phyloP scores from a whole-genome alignment of 2,888 invertebrate species.

The Dryadula phaetusa region DNA sequence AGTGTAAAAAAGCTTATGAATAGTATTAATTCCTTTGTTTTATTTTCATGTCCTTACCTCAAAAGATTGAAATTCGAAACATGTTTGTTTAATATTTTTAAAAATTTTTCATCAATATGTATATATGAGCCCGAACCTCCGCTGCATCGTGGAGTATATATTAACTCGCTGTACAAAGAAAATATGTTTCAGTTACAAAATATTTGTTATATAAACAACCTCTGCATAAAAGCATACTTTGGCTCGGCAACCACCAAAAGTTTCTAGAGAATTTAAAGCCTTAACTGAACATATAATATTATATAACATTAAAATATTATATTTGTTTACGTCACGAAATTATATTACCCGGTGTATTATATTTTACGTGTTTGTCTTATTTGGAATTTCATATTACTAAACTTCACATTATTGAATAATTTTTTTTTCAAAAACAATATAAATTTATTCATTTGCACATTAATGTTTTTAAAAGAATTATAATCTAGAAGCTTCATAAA shows the following conservation, averaged over 20 bases:
- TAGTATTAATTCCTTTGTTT: background rate
- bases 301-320: background rate
- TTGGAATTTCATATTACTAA: background rate
- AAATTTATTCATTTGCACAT: too few relatives aligned
- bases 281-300: background rate
- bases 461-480: background rate
- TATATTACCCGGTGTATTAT: background rate
- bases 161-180: background rate
- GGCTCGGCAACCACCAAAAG: background rate
- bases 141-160: background rate
- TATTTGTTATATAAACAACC: constrained; percentile 6
- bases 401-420: too few relatives aligned
- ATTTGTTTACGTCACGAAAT: background rate
- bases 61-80: background rate
- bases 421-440: background rate
- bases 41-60: background rate
- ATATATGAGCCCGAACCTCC: background rate
- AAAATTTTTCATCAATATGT: background rate
- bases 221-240: constrained; percentile 10
- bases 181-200: constrained; percentile 6
- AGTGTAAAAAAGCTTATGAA: too few relatives aligned
- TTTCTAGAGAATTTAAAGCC: background rate
- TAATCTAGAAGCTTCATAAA: background rate
- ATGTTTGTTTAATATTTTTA: background rate
- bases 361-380: background rate